Evolutionary conservation across 2,113 vertebrate species (phyloP).

Genomic region (Cynopterus brachyotis): DNA sequence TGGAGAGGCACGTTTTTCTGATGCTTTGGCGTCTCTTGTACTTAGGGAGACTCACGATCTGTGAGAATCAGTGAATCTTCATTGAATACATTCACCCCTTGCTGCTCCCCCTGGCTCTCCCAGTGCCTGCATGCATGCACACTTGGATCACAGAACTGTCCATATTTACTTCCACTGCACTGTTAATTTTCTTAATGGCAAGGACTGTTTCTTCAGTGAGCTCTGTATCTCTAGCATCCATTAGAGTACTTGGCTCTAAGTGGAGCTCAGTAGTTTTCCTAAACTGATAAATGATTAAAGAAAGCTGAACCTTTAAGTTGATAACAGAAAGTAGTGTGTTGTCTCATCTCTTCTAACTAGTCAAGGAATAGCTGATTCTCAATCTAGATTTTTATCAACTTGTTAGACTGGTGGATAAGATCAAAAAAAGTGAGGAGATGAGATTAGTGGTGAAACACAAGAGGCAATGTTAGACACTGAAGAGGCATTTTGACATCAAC

Average conservation of each 20-base stretch:
- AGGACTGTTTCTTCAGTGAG: not conserved
- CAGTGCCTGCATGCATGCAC: accelerated
- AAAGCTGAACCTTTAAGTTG: slow-evolving; percentile 4
- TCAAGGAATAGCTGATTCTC: not conserved
- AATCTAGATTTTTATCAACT: not conserved
- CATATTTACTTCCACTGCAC: not conserved
- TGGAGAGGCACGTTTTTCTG: not conserved
- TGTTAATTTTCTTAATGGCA: not conserved
- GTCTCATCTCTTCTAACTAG: not conserved
- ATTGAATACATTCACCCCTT: not conserved
- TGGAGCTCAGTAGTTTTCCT: not conserved
- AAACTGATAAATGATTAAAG: not conserved
- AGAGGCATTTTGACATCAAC: not conserved
- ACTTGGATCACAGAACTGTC: not conserved
- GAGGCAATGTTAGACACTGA: not conserved
- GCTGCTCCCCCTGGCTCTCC: not conserved
- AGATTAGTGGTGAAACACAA: not conserved
- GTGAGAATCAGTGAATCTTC: not conserved
- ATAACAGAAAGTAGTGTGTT: not conserved
- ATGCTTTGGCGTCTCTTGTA: not conserved
- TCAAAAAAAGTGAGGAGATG: not conserved
- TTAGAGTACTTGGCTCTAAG: not conserved
- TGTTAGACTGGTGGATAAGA: not conserved
- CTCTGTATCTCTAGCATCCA: not conserved
- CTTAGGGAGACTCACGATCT: not conserved